phyloP scores from a whole-genome alignment of 2,113 vertebrate genomes.

The Percina caprodes region DNA sequence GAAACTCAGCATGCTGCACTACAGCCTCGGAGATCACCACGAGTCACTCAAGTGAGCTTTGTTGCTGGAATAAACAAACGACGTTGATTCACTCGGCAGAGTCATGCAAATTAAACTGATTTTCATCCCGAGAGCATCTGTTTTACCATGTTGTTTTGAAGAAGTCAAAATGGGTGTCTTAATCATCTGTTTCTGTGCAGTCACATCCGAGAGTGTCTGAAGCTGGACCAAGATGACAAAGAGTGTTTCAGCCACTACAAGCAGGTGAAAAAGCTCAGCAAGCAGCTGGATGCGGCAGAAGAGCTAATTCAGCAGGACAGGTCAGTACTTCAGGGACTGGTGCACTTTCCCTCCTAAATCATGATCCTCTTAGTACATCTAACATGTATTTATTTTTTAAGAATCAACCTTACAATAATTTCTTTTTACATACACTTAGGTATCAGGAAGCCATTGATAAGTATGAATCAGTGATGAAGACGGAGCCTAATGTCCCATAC shows the following conservation, averaged over 20 bases:
- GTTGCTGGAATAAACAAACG: neutral
- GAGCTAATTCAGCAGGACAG: conserved; percentile 82
- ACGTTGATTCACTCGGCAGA: neutral
- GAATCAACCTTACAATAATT: neutral
- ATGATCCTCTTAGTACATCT: neutral
- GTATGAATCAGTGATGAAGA: conserved; percentile 84
- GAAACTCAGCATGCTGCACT: conserved; percentile 86
- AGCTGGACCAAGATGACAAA: conserved; percentile 89
- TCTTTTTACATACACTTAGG: conserved; percentile 53
- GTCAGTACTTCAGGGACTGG: conserved; percentile 54
- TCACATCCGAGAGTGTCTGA: conserved; percentile 87
- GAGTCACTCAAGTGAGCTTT: conserved; percentile 84
- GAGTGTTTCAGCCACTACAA: conserved; percentile 89
- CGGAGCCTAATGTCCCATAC: conserved; percentile 78
- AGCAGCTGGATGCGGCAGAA: conserved; percentile 87
- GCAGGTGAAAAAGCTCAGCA: conserved; percentile 88
- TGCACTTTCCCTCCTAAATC: neutral
- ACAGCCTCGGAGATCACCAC: conserved; percentile 86
- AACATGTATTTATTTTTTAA: neutral
- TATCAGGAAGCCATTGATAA: conserved; percentile 85
- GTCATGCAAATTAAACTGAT: conserved; percentile 29
- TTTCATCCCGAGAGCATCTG: neutral
- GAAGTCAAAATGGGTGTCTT: neutral
- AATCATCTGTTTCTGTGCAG: conserved; percentile 56
- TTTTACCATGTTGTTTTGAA: neutral